Evolutionary conservation across 2,113 vertebrate genomes (phyloP).

Genomic region (Prietella phreatophila): DNA sequence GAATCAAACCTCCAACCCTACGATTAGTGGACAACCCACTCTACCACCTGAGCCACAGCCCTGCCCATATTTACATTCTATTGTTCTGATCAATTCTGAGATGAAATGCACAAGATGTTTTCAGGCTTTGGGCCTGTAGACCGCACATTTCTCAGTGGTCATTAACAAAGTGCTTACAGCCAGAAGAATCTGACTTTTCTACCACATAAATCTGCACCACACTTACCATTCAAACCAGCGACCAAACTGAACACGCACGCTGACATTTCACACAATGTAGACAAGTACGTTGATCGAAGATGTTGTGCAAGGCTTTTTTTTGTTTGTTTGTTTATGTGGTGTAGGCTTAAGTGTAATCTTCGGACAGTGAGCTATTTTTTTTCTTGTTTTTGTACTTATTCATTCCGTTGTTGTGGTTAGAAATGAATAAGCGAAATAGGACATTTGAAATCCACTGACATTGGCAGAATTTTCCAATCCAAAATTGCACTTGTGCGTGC

Average conservation of each 20-base stretch:
- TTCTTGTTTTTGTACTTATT: neutral
- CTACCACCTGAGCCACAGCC: too few species aligned
- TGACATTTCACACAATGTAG: neutral
- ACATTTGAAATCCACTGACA: neutral
- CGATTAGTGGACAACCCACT: too few species aligned
- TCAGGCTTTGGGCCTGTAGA: neutral
- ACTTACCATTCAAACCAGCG: neutral
- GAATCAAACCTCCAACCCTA: too few species aligned
- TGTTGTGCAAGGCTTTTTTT: neutral
- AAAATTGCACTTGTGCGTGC: neutral
- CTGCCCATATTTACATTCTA: neutral
- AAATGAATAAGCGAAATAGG: neutral
- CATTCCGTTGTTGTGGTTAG: neutral
- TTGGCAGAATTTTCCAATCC: neutral
- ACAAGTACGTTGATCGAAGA: neutral
- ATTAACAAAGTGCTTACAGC: neutral
- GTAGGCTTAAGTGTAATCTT: neutral
- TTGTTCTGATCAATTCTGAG: neutral
- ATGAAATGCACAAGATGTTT: neutral
- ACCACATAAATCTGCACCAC: neutral
- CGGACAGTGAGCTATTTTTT: neutral
- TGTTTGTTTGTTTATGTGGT: neutral
- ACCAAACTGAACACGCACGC: neutral
- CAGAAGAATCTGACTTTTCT: neutral
- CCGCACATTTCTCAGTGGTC: neutral